phyloP scores from a whole-genome alignment of 2,888 invertebrate species.

The Steinernema scapterisci region DNA sequence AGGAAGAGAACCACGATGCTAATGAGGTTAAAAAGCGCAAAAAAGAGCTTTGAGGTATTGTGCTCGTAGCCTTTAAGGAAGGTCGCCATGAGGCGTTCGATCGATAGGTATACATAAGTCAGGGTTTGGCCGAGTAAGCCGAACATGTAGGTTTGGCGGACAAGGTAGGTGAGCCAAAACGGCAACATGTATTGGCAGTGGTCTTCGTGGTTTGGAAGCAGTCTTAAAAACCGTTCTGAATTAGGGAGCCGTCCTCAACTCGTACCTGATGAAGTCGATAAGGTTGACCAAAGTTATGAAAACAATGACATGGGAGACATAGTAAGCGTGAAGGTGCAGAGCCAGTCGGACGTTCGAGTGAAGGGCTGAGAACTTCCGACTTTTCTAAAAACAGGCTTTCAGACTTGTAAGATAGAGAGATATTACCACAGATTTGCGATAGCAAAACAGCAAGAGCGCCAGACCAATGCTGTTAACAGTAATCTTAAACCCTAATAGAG shows the following conservation, averaged over 20 bases:
- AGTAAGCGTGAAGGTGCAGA: background rate
- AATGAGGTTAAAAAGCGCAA: background rate
- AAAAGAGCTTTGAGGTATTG: background rate
- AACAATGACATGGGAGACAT: background rate
- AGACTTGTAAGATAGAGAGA: background rate
- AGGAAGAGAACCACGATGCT: background rate
- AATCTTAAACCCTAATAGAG: background rate
- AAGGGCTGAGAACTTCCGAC: background rate
- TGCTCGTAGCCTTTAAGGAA: background rate
- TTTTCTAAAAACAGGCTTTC: background rate
- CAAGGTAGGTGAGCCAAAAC: background rate
- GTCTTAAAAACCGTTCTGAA: background rate
- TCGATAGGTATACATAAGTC: background rate
- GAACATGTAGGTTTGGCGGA: background rate
- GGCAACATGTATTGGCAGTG: background rate
- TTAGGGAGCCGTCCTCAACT: too few species aligned
- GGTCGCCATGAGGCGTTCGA: background rate
- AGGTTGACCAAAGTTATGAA: background rate
- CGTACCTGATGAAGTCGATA: background rate
- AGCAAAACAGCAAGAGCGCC: background rate
- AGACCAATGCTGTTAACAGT: background rate
- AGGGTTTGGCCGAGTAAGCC: background rate
- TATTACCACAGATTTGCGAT: background rate
- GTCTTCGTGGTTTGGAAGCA: background rate
- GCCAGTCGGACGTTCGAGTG: background rate